A percentile compares a stretch with the other conserved stretches of the same genome.
Conservation (phyloP, 2,888 invertebrate species). For the Mythimna lalbum region DNA sequence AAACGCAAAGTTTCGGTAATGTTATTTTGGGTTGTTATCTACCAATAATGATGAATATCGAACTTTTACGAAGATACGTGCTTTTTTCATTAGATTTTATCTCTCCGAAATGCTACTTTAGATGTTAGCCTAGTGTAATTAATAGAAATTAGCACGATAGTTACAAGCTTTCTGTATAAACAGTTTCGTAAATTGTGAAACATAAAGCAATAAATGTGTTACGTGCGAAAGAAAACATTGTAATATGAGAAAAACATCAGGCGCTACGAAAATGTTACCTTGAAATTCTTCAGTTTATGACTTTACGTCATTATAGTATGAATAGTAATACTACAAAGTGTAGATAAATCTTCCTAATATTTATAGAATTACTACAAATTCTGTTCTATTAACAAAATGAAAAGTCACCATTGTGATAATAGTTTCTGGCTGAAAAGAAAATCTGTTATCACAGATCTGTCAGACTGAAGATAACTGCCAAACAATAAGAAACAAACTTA, state of each 20-base stretch:
- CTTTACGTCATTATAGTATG: slow-evolving; percentile 20
- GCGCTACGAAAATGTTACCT: slow-evolving; percentile 42
- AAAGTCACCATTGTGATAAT: not conserved
- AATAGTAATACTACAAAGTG: slow-evolving; percentile 30
- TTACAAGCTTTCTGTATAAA: not conserved
- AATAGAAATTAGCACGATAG: not conserved
- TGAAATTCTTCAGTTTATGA: slow-evolving; percentile 41
- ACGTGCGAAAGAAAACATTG: not conserved
- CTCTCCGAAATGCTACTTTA: not conserved
- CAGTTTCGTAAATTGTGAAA: not conserved
- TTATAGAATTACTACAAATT: not conserved
- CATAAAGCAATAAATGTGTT: slow-evolving; percentile 19
- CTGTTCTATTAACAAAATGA: not conserved
- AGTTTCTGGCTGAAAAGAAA: slow-evolving; percentile 21
- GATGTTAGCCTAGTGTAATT: not conserved
- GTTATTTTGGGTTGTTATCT: not conserved
- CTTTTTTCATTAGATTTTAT: not conserved
- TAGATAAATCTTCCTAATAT: not conserved
- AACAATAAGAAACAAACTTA: slow-evolving; percentile 68
- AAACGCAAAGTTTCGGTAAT: slow-evolving; percentile 16
- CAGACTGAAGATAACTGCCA: slow-evolving; percentile 7
- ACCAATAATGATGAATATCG: not conserved
- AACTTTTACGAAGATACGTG: not conserved
- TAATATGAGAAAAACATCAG: slow-evolving; percentile 52
- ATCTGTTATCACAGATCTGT: slow-evolving; percentile 2